Conservation (phyloP, 2,797 vertebrate species). For the Danio tinwini region DNA sequence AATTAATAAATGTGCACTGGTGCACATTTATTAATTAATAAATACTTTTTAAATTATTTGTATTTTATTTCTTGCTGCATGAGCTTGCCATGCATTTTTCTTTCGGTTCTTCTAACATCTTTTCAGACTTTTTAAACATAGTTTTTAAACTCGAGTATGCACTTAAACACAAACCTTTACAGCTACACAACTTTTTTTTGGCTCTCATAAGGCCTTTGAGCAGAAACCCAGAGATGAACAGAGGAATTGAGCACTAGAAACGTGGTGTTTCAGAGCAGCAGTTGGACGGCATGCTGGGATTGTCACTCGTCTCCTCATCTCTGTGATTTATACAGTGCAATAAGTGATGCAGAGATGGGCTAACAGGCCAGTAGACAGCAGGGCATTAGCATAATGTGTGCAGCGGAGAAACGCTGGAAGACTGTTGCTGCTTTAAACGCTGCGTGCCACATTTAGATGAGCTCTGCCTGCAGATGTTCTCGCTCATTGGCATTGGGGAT, state of each 20-base stretch:
- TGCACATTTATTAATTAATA: no score
- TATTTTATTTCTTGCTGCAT: background rate
- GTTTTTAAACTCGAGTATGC: constrained; percentile 6
- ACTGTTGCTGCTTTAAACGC: constrained; percentile 53
- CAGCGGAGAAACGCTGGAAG: constrained; percentile 53
- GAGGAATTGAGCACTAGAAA: constrained; percentile 29
- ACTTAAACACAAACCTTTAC: constrained; percentile 12
- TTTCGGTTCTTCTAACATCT: background rate
- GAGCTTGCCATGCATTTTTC: background rate
- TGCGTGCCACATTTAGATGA: constrained; percentile 57
- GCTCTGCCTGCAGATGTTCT: constrained; percentile 54
- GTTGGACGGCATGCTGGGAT: constrained; percentile 49
- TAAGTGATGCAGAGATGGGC: constrained; percentile 60
- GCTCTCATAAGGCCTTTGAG: constrained; percentile 11
- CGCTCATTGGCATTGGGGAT: constrained; percentile 50
- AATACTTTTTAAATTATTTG: no score
- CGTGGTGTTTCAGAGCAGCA: constrained; percentile 46
- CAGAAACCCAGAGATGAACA: constrained; percentile 18
- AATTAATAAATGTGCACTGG: no score
- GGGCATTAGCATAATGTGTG: constrained; percentile 63
- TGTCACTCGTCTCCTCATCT: constrained; percentile 48
- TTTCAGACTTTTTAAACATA: background rate
- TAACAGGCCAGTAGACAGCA: constrained; percentile 63
- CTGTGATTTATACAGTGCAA: constrained; percentile 63
- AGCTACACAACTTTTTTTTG: constrained; percentile 16